Base-by-base conservation (phyloP, 2,113 vertebrate species). In the Phrynosoma blainvillii region DNA sequence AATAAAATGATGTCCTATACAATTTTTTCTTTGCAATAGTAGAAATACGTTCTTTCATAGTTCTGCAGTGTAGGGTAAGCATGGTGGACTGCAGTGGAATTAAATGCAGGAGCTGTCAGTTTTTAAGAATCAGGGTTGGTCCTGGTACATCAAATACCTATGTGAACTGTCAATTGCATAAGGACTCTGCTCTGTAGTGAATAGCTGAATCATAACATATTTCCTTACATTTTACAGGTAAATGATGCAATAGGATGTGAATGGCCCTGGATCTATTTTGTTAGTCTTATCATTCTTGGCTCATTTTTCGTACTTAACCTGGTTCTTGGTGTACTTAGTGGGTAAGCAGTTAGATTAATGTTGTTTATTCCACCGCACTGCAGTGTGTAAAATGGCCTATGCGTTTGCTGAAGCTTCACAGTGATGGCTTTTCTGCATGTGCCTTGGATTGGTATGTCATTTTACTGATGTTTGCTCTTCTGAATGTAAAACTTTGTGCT, bases 281-380 rank as follows among this genome's bases (percentile, higher is more conserved):
- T 99, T 98, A 99, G 98, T 98, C 97, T 99, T 96, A 99, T 99
- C 97, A 99, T 99, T 97, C 97, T 99, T 96, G 99, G 99, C 96
- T 99, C 98, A 96, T 99, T 99, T 98, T 99, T 99, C 96, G 98
- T 99, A 96, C 97, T 99, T 97, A 99, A 99, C 97, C 99, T 99
- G 96, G 99, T 99, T 96, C 97, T 99, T 97, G 99, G 98, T 98
- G 99, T 99, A 94, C 98, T 99, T 93, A 99, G 99, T 98, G 99
- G 99, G 99, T 99, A 99, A 99, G 98, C 98, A 96, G 95, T 95
- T 93, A 93, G 96, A 94, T 96, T 94, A 89, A 78, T 94, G 25
- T 96, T 96, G 95, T 94, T 88, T 93, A 91, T 92, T 93, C 94
- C 95, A 86, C 13, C 14, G 59, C 59, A 62, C 93, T 92, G 93